phyloP scores from a whole-genome alignment of 2,113 vertebrate species.

The Indicator maculatus region DNA sequence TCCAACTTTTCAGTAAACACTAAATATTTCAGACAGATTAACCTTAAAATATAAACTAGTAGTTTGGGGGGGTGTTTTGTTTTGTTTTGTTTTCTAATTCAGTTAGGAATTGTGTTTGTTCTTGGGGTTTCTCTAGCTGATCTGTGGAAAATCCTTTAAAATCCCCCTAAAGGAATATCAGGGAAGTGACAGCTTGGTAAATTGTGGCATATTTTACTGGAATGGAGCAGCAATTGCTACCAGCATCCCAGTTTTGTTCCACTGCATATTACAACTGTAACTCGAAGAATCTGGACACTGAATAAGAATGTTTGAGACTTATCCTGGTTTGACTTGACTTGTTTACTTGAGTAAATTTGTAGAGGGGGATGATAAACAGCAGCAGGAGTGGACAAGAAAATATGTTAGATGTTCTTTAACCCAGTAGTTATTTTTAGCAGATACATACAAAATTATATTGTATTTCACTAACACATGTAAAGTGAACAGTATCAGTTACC shows the following conservation, averaged over 20 bases:
- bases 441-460: not conserved
- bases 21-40: not conserved
- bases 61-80: no score
- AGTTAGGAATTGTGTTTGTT: rapidly evolving
- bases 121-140: not conserved
- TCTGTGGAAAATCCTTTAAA: not conserved
- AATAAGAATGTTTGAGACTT: not conserved
- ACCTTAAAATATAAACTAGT: not conserved
- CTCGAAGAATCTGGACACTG: not conserved
- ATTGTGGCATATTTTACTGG: not conserved
- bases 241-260: not conserved
- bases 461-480: not conserved
- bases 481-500: not conserved
- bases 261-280: rapidly evolving
- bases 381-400: not conserved
- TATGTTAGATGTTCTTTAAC: not conserved
- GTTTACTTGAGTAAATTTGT: not conserved
- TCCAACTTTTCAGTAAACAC: not conserved
- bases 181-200: not conserved
- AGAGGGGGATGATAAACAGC: not conserved
- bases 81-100: not conserved
- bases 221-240: not conserved
- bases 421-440: not conserved
- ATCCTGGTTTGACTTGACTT: not conserved
- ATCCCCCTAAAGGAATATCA: not conserved